Conservation (phyloP, 2,113 vertebrate genomes). For the Callaeas wilsoni region DNA sequence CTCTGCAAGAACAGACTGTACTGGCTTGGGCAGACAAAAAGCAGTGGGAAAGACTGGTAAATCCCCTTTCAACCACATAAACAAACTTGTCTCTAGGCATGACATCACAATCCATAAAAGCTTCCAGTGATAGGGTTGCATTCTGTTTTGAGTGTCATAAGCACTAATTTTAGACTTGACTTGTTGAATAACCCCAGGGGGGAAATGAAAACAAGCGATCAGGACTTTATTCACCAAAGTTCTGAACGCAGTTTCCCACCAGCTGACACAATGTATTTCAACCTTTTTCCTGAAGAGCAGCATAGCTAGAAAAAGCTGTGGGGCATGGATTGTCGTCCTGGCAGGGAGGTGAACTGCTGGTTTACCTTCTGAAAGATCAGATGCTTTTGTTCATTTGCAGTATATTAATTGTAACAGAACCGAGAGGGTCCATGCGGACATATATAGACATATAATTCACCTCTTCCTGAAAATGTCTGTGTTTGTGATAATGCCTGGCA, state of each 20-base stretch:
- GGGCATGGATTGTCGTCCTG: background rate
- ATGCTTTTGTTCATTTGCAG: background rate
- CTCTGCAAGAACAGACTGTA: background rate
- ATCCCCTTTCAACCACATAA: background rate
- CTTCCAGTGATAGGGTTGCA: background rate
- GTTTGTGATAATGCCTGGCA: background rate
- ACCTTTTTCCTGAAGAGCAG: background rate
- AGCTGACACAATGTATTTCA: background rate
- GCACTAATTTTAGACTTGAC: slow-evolving; percentile 32
- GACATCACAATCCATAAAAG: slow-evolving; percentile 16
- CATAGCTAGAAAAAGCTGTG: background rate
- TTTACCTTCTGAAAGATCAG: background rate
- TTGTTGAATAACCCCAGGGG: background rate
- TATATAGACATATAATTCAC: background rate
- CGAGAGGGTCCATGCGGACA: background rate
- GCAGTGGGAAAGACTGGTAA: slow-evolving; percentile 9
- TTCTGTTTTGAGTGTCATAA: background rate
- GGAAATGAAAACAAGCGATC: background rate
- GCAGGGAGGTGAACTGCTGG: background rate
- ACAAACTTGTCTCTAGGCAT: slow-evolving; percentile 36
- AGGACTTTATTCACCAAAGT: background rate
- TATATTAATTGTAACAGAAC: background rate
- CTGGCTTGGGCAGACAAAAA: background rate
- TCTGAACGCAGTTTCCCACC: background rate
- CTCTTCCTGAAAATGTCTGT: background rate